Conservation (phyloP, 2,797 vertebrate species). For the Nannoperca australis region DNA sequence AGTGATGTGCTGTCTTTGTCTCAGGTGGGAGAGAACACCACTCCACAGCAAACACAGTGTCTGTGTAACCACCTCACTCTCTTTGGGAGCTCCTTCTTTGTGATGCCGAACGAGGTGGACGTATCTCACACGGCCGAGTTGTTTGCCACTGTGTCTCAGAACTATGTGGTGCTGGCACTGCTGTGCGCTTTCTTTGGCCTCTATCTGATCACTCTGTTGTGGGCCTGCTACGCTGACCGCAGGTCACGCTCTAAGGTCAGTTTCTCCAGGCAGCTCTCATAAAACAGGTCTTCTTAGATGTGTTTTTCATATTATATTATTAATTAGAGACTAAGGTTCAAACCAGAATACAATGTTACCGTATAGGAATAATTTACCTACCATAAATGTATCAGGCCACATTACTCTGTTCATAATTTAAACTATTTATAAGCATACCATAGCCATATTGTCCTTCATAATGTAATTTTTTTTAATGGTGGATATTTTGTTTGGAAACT, state of each 20-base stretch:
- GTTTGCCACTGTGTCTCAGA: conserved; percentile 82
- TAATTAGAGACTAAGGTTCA: not conserved
- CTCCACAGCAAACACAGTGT: conserved; percentile 81
- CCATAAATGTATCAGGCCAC: not conserved
- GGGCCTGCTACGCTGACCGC: conserved; percentile 88
- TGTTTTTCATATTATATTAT: not conserved
- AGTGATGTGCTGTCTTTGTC: conserved; percentile 22
- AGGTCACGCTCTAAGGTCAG: conserved; percentile 85
- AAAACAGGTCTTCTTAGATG: not conserved
- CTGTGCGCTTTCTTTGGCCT: conserved; percentile 85
- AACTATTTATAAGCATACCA: not conserved
- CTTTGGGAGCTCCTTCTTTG: conserved; percentile 87
- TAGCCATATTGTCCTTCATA: not conserved
- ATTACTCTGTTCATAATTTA: not conserved
- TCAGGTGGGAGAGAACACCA: conserved; percentile 82
- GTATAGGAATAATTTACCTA: not conserved
- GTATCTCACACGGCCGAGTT: conserved; percentile 78
- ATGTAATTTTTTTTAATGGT: not conserved
- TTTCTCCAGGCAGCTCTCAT: not conserved
- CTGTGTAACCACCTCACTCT: conserved; percentile 90
- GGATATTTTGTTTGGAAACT: not conserved
- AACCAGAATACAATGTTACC: not conserved
- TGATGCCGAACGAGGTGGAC: conserved; percentile 87
- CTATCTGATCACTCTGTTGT: conserved; percentile 82
- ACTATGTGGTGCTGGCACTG: conserved; percentile 87